Percentiles rank a stretch among this genome's conserved stretches.
These are phyloP conservation scores for Gobio gobio DNA, from an alignment of 2,113 vertebrate species.

Conservation along the genomic window DNA sequence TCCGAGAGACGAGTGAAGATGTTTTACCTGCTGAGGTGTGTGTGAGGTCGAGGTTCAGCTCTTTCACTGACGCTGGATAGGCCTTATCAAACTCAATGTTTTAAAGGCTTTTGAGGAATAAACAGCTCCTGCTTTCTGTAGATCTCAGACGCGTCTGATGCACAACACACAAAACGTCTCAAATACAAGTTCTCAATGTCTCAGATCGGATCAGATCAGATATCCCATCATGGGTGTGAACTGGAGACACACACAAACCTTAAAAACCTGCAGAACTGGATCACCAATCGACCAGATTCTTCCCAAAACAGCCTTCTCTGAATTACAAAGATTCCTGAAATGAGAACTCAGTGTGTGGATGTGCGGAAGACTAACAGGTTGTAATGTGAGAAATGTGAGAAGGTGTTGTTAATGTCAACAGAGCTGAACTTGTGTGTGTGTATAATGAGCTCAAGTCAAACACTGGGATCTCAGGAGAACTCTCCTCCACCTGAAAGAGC, in stretches of 20 bases:
- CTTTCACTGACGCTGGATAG: too few relatives aligned
- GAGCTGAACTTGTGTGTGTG: not conserved
- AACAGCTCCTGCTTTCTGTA: not conserved
- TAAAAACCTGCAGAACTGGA: constrained; percentile 25
- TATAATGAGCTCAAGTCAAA: not conserved
- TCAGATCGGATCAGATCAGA: constrained; percentile 48
- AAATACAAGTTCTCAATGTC: not conserved
- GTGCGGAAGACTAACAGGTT: not conserved
- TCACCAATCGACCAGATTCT: not conserved
- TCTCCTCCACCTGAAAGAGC: not conserved
- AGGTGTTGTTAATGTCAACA: not conserved
- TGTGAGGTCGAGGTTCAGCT: not conserved
- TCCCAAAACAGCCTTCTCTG: not conserved
- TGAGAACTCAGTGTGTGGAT: too few relatives aligned
- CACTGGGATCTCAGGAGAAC: not conserved
- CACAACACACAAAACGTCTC: not conserved
- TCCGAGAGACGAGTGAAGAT: too few relatives aligned
- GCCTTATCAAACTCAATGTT: not conserved
- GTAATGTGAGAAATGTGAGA: constrained; percentile 40
- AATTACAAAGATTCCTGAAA: not conserved
- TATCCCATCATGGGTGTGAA: constrained; percentile 38
- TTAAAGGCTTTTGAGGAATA: not conserved
- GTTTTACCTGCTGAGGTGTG: constrained; percentile 22
- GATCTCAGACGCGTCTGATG: not conserved
- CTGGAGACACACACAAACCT: not conserved